Conservation (phyloP, 2,797 vertebrate species). For the Macrochelys suwanniensis region DNA sequence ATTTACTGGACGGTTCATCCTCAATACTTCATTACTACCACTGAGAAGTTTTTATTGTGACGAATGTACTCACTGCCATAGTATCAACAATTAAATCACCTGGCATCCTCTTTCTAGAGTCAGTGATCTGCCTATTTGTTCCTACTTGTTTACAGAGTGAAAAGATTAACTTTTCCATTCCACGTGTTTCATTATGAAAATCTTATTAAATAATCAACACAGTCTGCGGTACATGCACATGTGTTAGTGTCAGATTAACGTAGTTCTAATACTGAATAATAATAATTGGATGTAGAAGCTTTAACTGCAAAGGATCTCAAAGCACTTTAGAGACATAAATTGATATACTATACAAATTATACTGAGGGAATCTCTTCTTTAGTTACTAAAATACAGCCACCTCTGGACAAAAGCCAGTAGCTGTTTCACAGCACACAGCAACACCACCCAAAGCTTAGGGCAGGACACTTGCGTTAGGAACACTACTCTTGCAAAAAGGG, state of each 20-base stretch:
- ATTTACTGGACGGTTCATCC: constrained; percentile 73
- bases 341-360: constrained; percentile 2
- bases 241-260: constrained; percentile 70
- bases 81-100: constrained; percentile 75
- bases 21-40: constrained; percentile 72
- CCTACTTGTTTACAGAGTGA: constrained; percentile 73
- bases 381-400: constrained; percentile 34
- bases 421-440: neutral
- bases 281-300: neutral
- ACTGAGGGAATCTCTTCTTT: neutral
- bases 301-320: constrained; percentile 11
- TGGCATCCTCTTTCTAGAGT: constrained; percentile 67
- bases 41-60: constrained; percentile 62
- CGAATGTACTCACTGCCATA: constrained; percentile 75
- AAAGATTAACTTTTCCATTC: constrained; percentile 74
- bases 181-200: constrained; percentile 74
- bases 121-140: constrained; percentile 75
- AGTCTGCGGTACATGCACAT: constrained; percentile 61
- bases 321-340: constrained; percentile 24
- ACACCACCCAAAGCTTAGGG: accelerated
- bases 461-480: neutral
- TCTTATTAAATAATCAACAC: constrained; percentile 72
- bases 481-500: neutral
- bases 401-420: neutral
- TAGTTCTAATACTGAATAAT: neutral